phyloP scores from a whole-genome alignment of 2,888 invertebrate genomes.

The Polyploca ridens region DNA sequence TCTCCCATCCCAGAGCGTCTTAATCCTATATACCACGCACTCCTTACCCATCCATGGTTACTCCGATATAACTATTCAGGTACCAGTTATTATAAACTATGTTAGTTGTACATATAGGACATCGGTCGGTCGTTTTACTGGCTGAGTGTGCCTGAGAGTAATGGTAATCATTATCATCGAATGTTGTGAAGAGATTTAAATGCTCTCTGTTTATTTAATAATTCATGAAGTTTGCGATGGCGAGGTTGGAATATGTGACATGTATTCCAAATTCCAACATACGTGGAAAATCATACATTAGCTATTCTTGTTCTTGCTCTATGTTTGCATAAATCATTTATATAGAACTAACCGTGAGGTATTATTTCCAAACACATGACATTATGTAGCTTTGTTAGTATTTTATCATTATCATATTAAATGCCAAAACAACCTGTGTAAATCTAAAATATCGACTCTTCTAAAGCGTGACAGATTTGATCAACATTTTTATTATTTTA shows the following conservation, averaged over 20 bases:
- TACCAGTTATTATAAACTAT: no score
- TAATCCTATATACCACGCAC: no score
- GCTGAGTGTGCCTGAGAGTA: no score
- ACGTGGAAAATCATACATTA: neutral
- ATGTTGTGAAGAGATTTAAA: neutral
- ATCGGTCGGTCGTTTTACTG: no score
- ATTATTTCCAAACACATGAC: neutral
- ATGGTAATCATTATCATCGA: neutral
- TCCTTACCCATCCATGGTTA: no score
- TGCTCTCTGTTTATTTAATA: slow-evolving; percentile 39
- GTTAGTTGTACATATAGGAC: no score
- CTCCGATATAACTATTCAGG: no score
- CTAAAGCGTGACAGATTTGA: no score
- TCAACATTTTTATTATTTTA: no score
- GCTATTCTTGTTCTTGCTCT: neutral
- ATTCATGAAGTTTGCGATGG: slow-evolving; percentile 38
- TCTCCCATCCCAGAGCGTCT: no score
- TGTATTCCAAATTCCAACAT: neutral
- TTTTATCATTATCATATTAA: neutral
- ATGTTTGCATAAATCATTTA: neutral
- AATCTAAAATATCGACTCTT: no score
- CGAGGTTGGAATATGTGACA: neutral
- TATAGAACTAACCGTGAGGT: neutral
- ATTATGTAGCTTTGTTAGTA: neutral
- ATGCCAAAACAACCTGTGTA: no score